Evolutionary conservation across 2,888 invertebrate species (phyloP).

Genomic region (Xylocampa areola): DNA sequence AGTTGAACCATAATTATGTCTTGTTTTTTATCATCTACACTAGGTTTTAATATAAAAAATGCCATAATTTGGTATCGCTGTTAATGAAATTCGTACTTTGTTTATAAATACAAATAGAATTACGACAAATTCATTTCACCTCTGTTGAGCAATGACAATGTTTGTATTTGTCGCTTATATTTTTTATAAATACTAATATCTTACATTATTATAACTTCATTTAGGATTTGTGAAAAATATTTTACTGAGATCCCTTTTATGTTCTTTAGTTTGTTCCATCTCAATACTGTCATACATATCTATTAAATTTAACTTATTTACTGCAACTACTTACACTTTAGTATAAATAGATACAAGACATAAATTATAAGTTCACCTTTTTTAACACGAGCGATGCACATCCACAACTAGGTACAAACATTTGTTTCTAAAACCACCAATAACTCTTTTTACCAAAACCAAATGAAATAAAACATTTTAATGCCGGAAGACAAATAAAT

Average conservation of each 20-base stretch:
- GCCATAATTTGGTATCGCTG: conserved; percentile 86
- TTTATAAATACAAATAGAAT: conserved; percentile 57
- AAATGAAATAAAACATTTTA: conserved; percentile 42
- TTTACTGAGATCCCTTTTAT: conserved; percentile 81
- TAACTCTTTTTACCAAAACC: conserved; percentile 41
- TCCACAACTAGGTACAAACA: conserved; percentile 73
- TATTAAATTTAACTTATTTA: conserved; percentile 62
- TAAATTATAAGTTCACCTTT: conserved; percentile 86
- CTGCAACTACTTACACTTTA: conserved; percentile 62
- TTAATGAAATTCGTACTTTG: conserved; percentile 72
- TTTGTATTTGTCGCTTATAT: conserved; percentile 26
- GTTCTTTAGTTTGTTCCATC: conserved; percentile 81
- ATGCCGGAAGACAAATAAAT: conserved; percentile 59
- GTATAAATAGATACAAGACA: conserved; percentile 82
- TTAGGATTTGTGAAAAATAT: conserved; percentile 78
- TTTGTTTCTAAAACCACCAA: conserved; percentile 71
- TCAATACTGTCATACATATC: conserved; percentile 78
- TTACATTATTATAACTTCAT: conserved; percentile 71
- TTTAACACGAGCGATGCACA: conserved; percentile 80
- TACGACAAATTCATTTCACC: conserved; percentile 56
- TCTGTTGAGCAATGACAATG: conserved; percentile 59
- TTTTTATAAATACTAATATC: conserved; percentile 70
- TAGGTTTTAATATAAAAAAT: conserved; percentile 72
- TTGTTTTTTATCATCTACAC: conserved; percentile 78
- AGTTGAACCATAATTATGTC: conserved; percentile 89